Percentiles rank a stretch among this genome's conserved stretches.
phyloP scores from a whole-genome alignment of 2,113 vertebrate species.

The Hippocampus abdominalis region DNA sequence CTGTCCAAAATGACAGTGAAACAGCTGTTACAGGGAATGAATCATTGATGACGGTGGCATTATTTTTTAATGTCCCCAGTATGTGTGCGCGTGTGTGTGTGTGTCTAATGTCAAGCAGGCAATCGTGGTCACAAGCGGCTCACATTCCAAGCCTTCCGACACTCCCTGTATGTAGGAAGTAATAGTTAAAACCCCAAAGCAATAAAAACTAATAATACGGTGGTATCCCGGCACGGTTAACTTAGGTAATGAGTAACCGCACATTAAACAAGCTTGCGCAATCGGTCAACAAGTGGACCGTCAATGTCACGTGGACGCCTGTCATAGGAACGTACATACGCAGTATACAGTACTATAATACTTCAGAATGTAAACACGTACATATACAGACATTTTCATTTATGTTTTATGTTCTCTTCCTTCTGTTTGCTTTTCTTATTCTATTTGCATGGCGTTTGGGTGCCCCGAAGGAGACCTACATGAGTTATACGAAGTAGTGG shows the following conservation, averaged over 20 bases:
- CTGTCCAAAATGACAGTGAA: not conserved
- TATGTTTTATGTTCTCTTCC: no score
- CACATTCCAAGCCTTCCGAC: constrained; percentile 46
- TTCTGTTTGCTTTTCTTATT: no score
- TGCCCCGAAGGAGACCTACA: no score
- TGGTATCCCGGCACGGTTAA: constrained; percentile 14
- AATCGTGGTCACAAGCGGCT: constrained; percentile 18
- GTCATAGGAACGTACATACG: not conserved
- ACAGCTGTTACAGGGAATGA: not conserved
- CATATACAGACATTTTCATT: no score
- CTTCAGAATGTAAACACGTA: no score
- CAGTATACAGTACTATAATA: no score
- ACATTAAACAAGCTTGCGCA: constrained; percentile 51
- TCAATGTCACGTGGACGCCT: constrained; percentile 12
- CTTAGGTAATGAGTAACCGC: constrained; percentile 57
- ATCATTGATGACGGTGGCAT: not conserved
- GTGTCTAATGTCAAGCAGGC: not conserved
- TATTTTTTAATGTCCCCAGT: constrained; percentile 1
- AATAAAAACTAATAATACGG: not conserved
- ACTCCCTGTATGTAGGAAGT: constrained; percentile 37
- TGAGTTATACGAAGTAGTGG: no score
- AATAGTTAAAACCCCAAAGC: not conserved
- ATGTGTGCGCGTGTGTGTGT: not conserved
- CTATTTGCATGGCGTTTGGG: no score
- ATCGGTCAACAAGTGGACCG: constrained; percentile 10